Base-by-base conservation (phyloP, 92 coral and sea anemone species). In the Phenganax subtilis region DNA sequence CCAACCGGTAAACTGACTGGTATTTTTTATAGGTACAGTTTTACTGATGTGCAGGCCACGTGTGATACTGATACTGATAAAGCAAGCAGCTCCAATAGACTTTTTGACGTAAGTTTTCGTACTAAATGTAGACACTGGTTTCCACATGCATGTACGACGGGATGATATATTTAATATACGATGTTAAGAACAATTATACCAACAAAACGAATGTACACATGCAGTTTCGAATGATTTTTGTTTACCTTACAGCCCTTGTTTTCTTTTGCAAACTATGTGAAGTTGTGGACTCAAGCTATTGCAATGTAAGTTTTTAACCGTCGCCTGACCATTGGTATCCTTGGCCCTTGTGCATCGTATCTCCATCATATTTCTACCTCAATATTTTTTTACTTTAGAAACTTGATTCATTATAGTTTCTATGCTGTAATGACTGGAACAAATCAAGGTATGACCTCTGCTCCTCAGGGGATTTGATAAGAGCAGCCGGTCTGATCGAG, bases 201-300 rank as follows among this genome's bases (percentile, higher is more conserved):
- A 37, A 4, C 3, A 65, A 51, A 69, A 12, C 68, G 9, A 20
- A 10, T 81, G 57, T 31, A 47, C 69, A 54, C 29, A 20, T 51
- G 30, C 47, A 37, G 31, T 6, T 55, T 44, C 30, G 25, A 51
- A 28, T 1, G 53, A 8, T 74, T 74, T 80, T 54, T 12, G n/a
- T 57, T 61, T 51, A 9, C 31, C 81, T 79, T 72, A 17, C 85
- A 93, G 97, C 97, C 98, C 9, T 81, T 93, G 31, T 89, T 85
- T 61, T 91, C 93, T 16, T 83, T 93, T 57, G 57, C 85, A 70
- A 87, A 86, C 58, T 93, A 93, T 74, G 89, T 83, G 17, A 90
- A 87, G 29, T 93, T 91, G 89, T 91, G 96, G 97, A 93, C 93
- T 8, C 97, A 90, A 69, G 89, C 98, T 0, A 85, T 93, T 6